Base-by-base conservation (phyloP, 2,888 invertebrate genomes). In the Pogonocherus hispidulus region DNA sequence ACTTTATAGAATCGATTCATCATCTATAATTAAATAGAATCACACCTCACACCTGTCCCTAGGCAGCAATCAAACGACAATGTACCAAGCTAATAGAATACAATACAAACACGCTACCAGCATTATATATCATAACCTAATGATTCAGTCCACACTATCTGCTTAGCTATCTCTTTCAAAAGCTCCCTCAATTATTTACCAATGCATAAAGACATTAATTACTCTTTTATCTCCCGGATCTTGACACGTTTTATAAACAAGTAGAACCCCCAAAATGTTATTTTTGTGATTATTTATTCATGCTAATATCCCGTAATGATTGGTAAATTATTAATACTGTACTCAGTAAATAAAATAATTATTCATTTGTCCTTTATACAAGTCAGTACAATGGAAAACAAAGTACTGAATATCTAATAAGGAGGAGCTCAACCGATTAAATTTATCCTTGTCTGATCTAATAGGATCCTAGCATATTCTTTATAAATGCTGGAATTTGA, bases 41-140 rank as follows among this genome's bases (percentile, higher is more conserved):
- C 82, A 82, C 82, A 82, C 81, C 81, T 83, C 81, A 82, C 82
- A 82, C 81, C 81, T 82, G 81, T 82, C 82, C 81, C 82, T 70
- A 69, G 80, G 75, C 80, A 71, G 78, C 76, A 82, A 82, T 83
- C 81, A 80, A 76, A 78, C 75, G 75, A 76, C 78, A 80, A 80
- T 80, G 77, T 77, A 72, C 77, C 79, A n/a, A 78, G 78, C 77
- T 78, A 79, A 82, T 79, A 79, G 76, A 79, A 78, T 77, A 81
- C 81, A 82, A 82, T 81, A 82, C 82, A 82, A 82, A 82, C 77
- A 77, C 72, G 76, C 76, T 73, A 77, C 75, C 68, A 70, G 74
- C 75, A 75, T 78, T 77, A 82, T 83, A 81, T 81, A 82, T 83
- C 82, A 83, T 83, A 83, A 82, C 77, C 76, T 83, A 83, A 83